phyloP scores from a whole-genome alignment of 2,797 vertebrate genomes.

The Eospalax fontanierii region DNA sequence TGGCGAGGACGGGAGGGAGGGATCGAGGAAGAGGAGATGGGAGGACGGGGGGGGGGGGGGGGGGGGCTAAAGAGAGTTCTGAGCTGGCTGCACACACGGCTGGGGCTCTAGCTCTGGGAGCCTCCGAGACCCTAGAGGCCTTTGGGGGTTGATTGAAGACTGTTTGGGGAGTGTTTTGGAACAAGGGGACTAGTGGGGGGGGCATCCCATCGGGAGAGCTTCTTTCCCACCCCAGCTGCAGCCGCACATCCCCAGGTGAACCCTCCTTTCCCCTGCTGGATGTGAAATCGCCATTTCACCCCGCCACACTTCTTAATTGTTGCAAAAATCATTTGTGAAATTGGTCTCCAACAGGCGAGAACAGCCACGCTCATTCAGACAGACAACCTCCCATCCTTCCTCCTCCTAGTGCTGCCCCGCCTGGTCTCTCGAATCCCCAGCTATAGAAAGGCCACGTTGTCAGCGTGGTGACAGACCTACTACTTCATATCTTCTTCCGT shows the following conservation, averaged over 20 bases:
- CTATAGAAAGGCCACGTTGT: not conserved
- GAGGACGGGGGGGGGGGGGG: too few species aligned
- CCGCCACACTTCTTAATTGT: conserved; percentile 97
- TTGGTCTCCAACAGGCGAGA: conserved; percentile 95
- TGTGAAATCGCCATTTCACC: conserved; percentile 98
- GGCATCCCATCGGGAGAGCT: conserved; percentile 81
- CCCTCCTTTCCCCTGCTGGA: conserved; percentile 92
- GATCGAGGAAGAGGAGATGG: too few species aligned
- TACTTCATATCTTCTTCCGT: not conserved
- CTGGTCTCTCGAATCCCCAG: conserved; percentile 47
- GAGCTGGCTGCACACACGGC: not conserved
- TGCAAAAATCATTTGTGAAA: conserved; percentile 98
- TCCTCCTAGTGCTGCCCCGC: conserved; percentile 62
- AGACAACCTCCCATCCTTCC: conserved; percentile 85
- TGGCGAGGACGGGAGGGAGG: not conserved
- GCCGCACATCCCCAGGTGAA: conserved; percentile 91
- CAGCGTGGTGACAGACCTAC: not conserved
- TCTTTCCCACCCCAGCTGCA: conserved; percentile 81
- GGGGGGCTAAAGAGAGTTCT: not conserved
- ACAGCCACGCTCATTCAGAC: conserved; percentile 92
- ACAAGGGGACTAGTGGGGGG: conserved; percentile 58
- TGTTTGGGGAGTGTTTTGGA: not conserved
- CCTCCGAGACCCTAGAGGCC: accelerated
- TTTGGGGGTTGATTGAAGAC: not conserved
- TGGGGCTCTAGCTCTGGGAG: not conserved